Base-by-base conservation (phyloP, 92 coral and sea anemone genomes). In the Porites evermanni region DNA sequence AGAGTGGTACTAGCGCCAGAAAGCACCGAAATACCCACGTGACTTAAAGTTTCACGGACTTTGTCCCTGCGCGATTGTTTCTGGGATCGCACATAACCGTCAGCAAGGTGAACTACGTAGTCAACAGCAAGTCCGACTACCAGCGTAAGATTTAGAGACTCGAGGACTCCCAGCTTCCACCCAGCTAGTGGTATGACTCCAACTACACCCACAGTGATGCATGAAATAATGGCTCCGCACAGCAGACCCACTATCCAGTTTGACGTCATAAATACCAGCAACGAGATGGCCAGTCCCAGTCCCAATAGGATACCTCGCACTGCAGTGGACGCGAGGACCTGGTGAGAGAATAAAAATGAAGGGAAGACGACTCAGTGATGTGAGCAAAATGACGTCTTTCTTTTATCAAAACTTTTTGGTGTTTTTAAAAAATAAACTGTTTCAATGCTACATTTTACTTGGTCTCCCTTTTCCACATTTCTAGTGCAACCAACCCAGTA, bases 61-160 rank as follows among this genome's bases (percentile, higher is more conserved):
- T 94, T 97, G 44, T 92, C 94, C 56, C 89, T 81, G 38, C 99
- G 92, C 26, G 91, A 73, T 64, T 83, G 94, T 53, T 81, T 82
- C 29, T 89, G 89, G 56, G 97, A 94, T 59, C 95, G 75, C 58
- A 96, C 97, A 85, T 96, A 96, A 18, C 98, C 98, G 65, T 96
- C 98, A 16, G 98, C 98, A 70, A 96, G 93, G 79, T 96, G 98
- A 24, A 96, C 98, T n/a, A 96, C 98, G 78, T 96, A 96, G 60
- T 96, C 98, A 32, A 96, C 98, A 14, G 98, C 96, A 13, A 96
- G 91, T 21, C 98, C 98, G 47, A 96, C 98, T 7, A 96, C 98
- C 68, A 96, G 93, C 23, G 98, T 96, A 11, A 96, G 93, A 79
- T 96, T 96, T 20, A 96, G 95, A 54, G 98, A 94, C 87, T 96